Conservation (phyloP, 1,140 invertebrate species). For the Caenorhabditis tropicalis region DNA sequence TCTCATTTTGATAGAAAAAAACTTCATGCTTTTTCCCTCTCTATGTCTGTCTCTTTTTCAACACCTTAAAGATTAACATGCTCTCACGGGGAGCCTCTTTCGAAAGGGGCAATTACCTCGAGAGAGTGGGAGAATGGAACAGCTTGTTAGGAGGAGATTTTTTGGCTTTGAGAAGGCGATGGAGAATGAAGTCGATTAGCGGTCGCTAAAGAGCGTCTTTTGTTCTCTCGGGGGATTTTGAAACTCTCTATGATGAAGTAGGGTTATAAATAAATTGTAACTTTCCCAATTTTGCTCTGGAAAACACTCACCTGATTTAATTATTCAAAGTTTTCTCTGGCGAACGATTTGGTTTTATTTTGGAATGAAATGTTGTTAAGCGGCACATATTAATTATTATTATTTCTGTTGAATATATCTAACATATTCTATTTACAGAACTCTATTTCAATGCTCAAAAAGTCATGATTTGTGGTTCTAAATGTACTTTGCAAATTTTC, state of each 20-base stretch:
- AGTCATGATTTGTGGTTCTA: neutral
- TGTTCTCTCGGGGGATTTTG: neutral
- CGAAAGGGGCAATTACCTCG: slow-evolving; percentile 6
- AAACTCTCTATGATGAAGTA: too few relatives aligned
- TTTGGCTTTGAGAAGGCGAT: neutral
- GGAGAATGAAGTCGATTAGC: slow-evolving; percentile 4
- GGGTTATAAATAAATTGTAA: too few relatives aligned
- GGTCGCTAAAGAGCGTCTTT: neutral
- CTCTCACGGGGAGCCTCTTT: neutral
- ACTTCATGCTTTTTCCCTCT: neutral
- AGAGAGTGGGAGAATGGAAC: neutral
- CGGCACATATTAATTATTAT: too few relatives aligned
- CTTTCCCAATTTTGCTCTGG: too few relatives aligned
- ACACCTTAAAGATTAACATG: neutral
- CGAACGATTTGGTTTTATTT: too few relatives aligned
- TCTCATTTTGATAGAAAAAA: neutral
- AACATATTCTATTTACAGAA: neutral
- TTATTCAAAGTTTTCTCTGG: too few relatives aligned
- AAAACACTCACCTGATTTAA: too few relatives aligned
- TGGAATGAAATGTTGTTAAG: too few relatives aligned
- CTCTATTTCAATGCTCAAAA: neutral
- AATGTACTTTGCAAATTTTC: neutral
- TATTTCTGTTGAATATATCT: too few relatives aligned
- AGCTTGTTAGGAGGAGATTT: too few relatives aligned
- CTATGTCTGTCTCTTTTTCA: neutral